Percentiles rank a stretch among this genome's conserved stretches.
These are phyloP conservation scores for Typhlichthys subterraneus DNA, from an alignment of 2,797 vertebrate species.

Conservation along the genomic window DNA sequence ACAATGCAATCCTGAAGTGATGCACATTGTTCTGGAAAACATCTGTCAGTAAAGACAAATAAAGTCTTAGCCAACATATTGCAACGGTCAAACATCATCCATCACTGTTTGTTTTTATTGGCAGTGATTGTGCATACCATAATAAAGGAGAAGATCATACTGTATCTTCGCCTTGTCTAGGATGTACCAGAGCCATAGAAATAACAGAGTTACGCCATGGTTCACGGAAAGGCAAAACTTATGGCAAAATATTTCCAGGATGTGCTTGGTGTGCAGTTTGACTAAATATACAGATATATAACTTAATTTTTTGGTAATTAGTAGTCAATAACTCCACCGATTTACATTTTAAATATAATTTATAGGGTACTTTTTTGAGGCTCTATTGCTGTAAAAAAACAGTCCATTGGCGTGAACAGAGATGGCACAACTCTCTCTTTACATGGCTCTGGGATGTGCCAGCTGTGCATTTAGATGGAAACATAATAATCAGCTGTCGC, in stretches of 20 bases:
- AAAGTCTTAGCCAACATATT: slow-evolving; percentile 21
- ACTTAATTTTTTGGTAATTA: no score
- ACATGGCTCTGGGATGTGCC: not conserved
- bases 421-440: no score
- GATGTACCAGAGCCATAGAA: not conserved
- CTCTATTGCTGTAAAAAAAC: no score
- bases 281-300: no score
- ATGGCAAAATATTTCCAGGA: no score
- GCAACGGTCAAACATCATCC: slow-evolving; percentile 25
- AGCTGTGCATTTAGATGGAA: slow-evolving; percentile 7
- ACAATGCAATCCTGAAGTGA: slow-evolving; percentile 6
- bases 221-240: no score
- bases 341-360: no score
- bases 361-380: no score
- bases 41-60: slow-evolving; percentile 37
- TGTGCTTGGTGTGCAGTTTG: no score
- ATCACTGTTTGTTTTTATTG: slow-evolving; percentile 41
- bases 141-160: slow-evolving; percentile 17
- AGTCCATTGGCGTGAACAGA: no score
- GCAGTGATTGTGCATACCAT: slow-evolving; percentile 33
- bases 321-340: no score
- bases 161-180: slow-evolving; percentile 16
- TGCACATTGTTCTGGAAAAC: not conserved
- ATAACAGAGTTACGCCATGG: no score
- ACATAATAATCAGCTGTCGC: slow-evolving; percentile 19